These are phyloP conservation scores for Philonicus albiceps DNA, from an alignment of 2,888 invertebrate species.

Conservation along the genomic window DNA sequence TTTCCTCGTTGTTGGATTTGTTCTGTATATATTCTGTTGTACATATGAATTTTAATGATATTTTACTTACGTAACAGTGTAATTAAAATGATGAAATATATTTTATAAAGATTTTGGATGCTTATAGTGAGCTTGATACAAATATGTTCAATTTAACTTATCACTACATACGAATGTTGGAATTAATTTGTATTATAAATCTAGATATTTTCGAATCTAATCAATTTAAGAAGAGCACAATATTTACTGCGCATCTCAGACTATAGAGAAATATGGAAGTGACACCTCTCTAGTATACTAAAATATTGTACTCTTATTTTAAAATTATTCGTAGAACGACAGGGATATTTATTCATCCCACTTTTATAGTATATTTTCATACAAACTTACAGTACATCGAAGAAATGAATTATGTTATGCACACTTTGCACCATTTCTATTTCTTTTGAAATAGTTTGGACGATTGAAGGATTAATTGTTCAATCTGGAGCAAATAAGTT, in stretches of 20 bases:
- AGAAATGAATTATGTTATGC: neutral
- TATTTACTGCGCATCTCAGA: neutral
- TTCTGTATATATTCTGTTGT: slow-evolving; percentile 36
- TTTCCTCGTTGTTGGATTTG: slow-evolving; percentile 20
- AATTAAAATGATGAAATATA: slow-evolving; percentile 30
- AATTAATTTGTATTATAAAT: neutral
- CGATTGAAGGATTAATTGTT: neutral
- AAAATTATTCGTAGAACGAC: neutral
- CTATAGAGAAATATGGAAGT: neutral
- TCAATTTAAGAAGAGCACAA: slow-evolving; percentile 5
- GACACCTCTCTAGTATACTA: neutral
- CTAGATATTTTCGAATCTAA: neutral
- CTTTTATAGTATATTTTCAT: neutral
- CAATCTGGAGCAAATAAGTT: neutral
- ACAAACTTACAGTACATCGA: neutral
- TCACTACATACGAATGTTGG: slow-evolving; percentile 17
- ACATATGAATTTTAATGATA: slow-evolving; percentile 36
- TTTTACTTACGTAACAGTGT: slow-evolving; percentile 17
- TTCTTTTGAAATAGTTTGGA: neutral
- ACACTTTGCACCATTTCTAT: neutral
- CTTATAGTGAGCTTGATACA: slow-evolving; percentile 29
- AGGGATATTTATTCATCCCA: neutral
- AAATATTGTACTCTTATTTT: neutral
- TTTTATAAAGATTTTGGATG: slow-evolving; percentile 38
- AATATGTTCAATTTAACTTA: slow-evolving; percentile 21